Percentiles rank a stretch among this genome's conserved stretches.
These are phyloP conservation scores for Chymomyza caudatula DNA, from an alignment of 2,888 invertebrate genomes.

Conservation along the genomic window DNA sequence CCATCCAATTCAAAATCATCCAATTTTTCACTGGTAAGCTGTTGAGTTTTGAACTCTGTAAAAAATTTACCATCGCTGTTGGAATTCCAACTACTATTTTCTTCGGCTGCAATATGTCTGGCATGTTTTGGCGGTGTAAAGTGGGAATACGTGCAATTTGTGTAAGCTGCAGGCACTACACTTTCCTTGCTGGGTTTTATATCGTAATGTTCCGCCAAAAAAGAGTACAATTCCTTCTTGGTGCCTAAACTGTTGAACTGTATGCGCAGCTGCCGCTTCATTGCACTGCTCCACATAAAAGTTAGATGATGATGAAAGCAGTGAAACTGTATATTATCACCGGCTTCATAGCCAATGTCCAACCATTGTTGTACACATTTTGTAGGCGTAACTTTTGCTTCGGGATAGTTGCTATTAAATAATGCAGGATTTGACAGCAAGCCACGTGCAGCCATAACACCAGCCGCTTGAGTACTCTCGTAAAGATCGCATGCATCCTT, in stretches of 20 bases:
- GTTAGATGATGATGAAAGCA: slow-evolving; percentile 97
- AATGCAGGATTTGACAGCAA: slow-evolving; percentile 94
- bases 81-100: slow-evolving; percentile 42
- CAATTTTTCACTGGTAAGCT: slow-evolving; percentile 19
- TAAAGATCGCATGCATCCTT: slow-evolving; percentile 85
- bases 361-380: slow-evolving; percentile 91
- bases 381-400: slow-evolving; percentile 81
- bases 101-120: slow-evolving; percentile 25
- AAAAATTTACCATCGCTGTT: slow-evolving; percentile 69
- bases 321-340: slow-evolving; percentile 85
- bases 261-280: slow-evolving; percentile 85
- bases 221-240: slow-evolving; percentile 84
- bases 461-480: slow-evolving; percentile 84
- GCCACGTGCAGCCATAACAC: slow-evolving; percentile 95
- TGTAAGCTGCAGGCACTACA: slow-evolving; percentile 33
- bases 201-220: slow-evolving; percentile 82
- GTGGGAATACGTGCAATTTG: slow-evolving; percentile 57
- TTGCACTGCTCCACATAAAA: slow-evolving; percentile 93
- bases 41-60: slow-evolving; percentile 55
- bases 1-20: slow-evolving; percentile 56
- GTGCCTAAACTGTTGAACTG: slow-evolving; percentile 88
- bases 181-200: slow-evolving; percentile 66
- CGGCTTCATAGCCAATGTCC: slow-evolving; percentile 82
- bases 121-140: slow-evolving; percentile 45
- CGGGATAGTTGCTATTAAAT: slow-evolving; percentile 80